Base-by-base conservation (phyloP, 2,888 invertebrate species). In the Sesamia inferens region DNA sequence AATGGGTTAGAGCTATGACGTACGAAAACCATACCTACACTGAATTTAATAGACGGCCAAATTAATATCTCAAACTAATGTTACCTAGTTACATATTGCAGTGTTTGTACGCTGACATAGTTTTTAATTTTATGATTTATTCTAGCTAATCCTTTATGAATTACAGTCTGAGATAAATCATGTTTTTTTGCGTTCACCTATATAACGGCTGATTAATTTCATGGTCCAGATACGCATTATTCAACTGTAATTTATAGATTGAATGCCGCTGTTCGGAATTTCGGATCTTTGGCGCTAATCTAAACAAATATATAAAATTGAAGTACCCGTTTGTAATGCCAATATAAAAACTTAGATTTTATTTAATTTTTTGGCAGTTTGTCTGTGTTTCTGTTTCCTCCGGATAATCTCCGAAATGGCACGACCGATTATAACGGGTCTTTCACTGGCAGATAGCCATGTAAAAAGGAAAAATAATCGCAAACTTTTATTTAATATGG, bases 1-100 rank as follows among this genome's bases (percentile, higher is more conserved):
- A 69, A 75, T 79, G 48, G 58, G 44, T 74, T 59, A 51, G 24
- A 66, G 66, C 54, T 63, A 63, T 76, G 76, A 80, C 84, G 81
- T 80, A 44, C 68, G 39, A 19, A 63, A 19, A 61, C 39, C 58
- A 68, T 68, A 31, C 31, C 31, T 31, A 62, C 61, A 79, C 70
- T 51, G 58, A 42, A 63, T 74, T 47, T 58, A 55, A 79, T 74
- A 48, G 16, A 69, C 55, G 19, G 22, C 10, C n/a, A 62, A 51
- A 61, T 76, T 42, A 71, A 68, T 54, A 63, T 22, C 48, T 39
- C n/a, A 31, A 74, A 44, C 44, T 10, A 58, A 47, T 54, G 19
- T 55, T 65, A 70, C 48, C n/a, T 76, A 76, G 14, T 51, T 65
- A 44, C 14, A 51, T n/a, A 55, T 39, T 48, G n/a, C n/a, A n/a